phyloP scores from a whole-genome alignment of 2,888 invertebrate species.

The Thecocarcelia acutangulata region DNA sequence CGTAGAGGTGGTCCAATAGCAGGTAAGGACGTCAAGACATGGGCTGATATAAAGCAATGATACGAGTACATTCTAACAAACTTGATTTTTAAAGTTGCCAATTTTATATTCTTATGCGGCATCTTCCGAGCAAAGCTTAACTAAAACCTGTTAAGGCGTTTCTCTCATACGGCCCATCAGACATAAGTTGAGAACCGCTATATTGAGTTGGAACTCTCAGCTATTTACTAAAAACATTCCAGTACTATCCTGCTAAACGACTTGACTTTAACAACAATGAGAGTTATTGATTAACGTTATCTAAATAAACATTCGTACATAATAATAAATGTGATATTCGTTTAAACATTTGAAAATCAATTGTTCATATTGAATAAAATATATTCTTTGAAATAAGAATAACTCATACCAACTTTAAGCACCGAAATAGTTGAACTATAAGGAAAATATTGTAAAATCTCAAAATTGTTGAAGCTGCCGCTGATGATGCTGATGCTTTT shows the following conservation, averaged over 20 bases:
- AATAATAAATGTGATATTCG: slow-evolving; percentile 31
- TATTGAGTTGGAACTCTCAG: no score
- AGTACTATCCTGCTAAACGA: not conserved
- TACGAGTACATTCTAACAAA: no score
- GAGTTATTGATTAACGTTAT: slow-evolving; percentile 32
- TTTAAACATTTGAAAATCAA: slow-evolving; percentile 11
- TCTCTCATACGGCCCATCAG: no score
- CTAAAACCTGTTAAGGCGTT: no score
- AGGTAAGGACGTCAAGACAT: no score
- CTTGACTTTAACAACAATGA: not conserved
- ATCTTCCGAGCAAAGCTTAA: no score
- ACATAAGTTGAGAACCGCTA: no score
- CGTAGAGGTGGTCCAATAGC: no score
- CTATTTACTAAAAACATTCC: not conserved
- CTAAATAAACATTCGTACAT: slow-evolving; percentile 41
- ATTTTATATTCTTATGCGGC: no score
- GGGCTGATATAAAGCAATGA: no score
- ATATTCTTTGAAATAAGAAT: slow-evolving; percentile 16
- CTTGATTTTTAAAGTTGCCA: no score
- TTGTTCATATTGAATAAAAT: slow-evolving; percentile 38
- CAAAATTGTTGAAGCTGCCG: slow-evolving; percentile 22
- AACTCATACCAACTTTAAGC: slow-evolving; percentile 47
- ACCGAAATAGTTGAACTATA: slow-evolving; percentile 25
- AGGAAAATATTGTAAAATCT: slow-evolving; percentile 31
- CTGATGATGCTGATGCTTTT: slow-evolving; percentile 42